Conservation (phyloP, 2,113 vertebrate genomes). For the Cynocephalus volans region DNA sequence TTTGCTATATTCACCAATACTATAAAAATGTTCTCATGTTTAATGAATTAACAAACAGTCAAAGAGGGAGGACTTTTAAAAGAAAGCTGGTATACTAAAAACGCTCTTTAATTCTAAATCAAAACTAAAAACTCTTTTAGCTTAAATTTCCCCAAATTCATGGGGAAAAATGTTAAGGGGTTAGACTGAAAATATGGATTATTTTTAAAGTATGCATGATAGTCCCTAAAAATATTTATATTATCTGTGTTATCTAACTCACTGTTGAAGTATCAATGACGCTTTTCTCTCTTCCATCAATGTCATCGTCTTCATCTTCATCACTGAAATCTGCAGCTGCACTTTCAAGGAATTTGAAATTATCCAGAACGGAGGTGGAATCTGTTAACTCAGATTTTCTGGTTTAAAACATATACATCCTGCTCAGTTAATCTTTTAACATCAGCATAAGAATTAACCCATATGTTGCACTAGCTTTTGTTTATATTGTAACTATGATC, state of each 20-base stretch:
- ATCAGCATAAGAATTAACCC: not conserved
- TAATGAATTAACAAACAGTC: conserved; percentile 53
- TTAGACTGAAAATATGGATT: conserved; percentile 11
- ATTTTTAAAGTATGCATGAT: not conserved
- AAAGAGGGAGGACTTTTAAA: not conserved
- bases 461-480: not conserved
- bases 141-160: conserved; percentile 36
- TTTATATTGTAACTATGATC: not conserved
- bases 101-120: conserved; percentile 62
- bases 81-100: conserved; percentile 49
- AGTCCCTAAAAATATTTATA: conserved; percentile 76
- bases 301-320: conserved; percentile 98
- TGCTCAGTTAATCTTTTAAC: conserved; percentile 59
- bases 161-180: not conserved
- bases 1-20: not conserved
- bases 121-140: conserved; percentile 19
- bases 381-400: conserved; percentile 96
- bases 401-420: conserved; percentile 78
- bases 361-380: conserved; percentile 94
- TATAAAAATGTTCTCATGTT: not conserved
- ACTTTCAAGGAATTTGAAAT: conserved; percentile 97
- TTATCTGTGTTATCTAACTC: conserved; percentile 86
- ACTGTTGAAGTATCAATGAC: conserved; percentile 96
- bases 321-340: conserved; percentile 96
- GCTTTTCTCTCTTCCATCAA: conserved; percentile 95